phyloP scores from a whole-genome alignment of 23 tunicate genomes.

The Aplidium turbinatum region DNA sequence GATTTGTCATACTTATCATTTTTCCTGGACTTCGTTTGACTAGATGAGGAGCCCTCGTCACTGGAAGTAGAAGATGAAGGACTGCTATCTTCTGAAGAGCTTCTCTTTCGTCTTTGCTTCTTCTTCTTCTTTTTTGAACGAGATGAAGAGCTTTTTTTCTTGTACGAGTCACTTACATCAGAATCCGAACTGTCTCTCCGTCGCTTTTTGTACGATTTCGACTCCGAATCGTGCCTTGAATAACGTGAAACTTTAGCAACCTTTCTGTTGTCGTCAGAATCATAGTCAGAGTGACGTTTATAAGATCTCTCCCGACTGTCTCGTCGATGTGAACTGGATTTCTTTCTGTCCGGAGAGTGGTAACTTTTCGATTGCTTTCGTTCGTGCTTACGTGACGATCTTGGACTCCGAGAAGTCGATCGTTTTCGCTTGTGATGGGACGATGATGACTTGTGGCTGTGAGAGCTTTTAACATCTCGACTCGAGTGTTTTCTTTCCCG shows the following conservation, averaged over 20 bases:
- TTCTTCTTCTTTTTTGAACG: background rate
- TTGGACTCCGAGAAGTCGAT: background rate
- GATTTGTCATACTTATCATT: conserved; percentile 15
- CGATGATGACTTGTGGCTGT: background rate
- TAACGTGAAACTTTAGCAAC: background rate
- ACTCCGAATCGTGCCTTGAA: no score
- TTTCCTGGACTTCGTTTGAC: background rate
- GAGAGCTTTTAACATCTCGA: conserved; percentile 4
- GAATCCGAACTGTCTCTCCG: background rate
- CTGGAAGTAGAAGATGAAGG: conserved; percentile 13
- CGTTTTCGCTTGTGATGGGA: conserved; percentile 7
- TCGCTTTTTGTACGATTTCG: no score
- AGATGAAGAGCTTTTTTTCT: background rate
- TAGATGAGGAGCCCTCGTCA: background rate
- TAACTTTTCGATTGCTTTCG: conserved; percentile 6
- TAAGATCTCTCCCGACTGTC: background rate
- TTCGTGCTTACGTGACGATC: conserved; percentile 1
- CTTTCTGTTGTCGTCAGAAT: background rate
- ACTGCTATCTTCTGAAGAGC: conserved; percentile 16
- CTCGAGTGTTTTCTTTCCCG: conserved; percentile 14
- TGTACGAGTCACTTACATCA: background rate
- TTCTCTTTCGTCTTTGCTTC: background rate
- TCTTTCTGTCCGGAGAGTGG: conserved; percentile 1
- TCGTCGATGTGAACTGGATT: background rate
- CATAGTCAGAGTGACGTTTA: background rate